phyloP scores from a whole-genome alignment of 2,797 vertebrate species.

The Melanogrammus aeglefinus region DNA sequence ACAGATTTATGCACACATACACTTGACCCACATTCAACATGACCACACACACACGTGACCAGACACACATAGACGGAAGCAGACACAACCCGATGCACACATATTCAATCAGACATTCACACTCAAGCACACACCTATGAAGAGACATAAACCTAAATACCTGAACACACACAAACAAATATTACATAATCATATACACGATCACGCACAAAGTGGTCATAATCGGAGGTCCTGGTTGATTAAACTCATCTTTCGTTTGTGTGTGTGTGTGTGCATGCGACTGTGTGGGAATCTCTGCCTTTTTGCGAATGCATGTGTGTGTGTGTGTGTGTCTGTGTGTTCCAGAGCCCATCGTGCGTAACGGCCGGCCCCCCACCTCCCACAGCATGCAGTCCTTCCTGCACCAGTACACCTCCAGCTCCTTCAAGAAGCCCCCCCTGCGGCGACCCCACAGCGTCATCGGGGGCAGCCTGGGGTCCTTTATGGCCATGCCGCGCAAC shows the following conservation, averaged over 20 bases:
- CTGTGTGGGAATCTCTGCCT: not conserved
- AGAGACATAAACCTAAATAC: too few species aligned
- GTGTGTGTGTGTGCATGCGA: not conserved
- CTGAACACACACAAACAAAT: not conserved
- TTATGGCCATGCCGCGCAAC: constrained; percentile 97
- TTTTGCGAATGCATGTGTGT: constrained; percentile 3
- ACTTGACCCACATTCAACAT: too few species aligned
- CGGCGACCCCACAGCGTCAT: constrained; percentile 97
- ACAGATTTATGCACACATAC: not conserved
- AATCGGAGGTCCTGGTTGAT: not conserved
- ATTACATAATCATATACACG: not conserved
- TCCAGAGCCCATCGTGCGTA: constrained; percentile 97
- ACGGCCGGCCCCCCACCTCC: constrained; percentile 93
- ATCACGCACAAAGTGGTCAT: too few species aligned
- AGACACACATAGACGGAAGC: not conserved
- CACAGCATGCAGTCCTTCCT: constrained; percentile 99
- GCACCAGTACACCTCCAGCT: constrained; percentile 92
- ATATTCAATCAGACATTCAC: too few species aligned
- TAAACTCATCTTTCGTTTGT: not conserved
- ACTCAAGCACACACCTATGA: not conserved
- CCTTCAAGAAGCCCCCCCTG: constrained; percentile 97
- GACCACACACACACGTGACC: not conserved
- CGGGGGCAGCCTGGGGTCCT: constrained; percentile 92
- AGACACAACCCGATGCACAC: not conserved
- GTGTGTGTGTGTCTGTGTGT: not conserved